phyloP scores from a whole-genome alignment of 2,888 invertebrate species.

The Lumbricus terrestris region DNA sequence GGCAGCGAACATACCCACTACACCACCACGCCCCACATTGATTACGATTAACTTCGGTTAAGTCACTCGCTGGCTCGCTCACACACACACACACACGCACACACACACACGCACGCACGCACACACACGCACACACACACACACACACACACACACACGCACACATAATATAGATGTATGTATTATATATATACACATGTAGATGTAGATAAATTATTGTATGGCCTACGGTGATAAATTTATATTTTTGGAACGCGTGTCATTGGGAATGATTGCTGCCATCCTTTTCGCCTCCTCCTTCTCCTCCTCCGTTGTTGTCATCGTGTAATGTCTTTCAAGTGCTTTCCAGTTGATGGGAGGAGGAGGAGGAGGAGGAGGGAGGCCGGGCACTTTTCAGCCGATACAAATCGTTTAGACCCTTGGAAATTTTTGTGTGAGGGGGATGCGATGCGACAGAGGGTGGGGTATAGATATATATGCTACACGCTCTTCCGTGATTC shows the following conservation, averaged over 20 bases:
- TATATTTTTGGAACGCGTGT: neutral
- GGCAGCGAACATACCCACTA: too few species aligned
- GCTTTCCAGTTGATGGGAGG: neutral
- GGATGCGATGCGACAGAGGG: neutral
- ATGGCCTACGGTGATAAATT: neutral
- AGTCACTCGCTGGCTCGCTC: too few species aligned
- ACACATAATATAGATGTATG: too few species aligned
- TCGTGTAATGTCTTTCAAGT: neutral
- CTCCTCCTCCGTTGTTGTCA: neutral
- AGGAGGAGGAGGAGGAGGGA: too few species aligned
- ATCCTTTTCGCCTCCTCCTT: neutral
- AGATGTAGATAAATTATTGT: too few species aligned
- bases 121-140: too few species aligned
- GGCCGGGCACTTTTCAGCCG: neutral
- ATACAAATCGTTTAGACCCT: conserved; percentile 3
- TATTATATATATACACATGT: too few species aligned
- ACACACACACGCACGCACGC: too few species aligned
- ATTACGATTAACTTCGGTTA: too few species aligned
- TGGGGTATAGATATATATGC: neutral
- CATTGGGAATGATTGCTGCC: neutral
- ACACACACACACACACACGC: too few species aligned
- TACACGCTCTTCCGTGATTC: neutral
- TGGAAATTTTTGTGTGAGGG: neutral
- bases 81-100: too few species aligned
- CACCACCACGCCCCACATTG: too few species aligned